phyloP scores from a whole-genome alignment of 2,113 vertebrate species.

The Lucifuga dentata region DNA sequence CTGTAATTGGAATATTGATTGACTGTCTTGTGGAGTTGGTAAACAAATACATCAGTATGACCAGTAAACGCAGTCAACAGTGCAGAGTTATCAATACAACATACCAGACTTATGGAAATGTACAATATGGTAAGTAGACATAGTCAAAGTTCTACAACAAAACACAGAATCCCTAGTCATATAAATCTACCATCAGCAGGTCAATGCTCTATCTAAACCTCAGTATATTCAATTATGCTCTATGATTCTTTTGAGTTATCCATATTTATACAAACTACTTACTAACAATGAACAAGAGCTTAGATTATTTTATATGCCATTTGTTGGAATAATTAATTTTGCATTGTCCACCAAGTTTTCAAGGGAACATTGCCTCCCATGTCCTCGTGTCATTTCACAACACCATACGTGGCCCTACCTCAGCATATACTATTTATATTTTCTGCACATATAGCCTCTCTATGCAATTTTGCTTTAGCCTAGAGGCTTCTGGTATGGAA shows the following conservation, averaged over 20 bases:
- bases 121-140: constrained; percentile 46
- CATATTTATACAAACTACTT: constrained; percentile 7
- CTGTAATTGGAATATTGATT: constrained; percentile 78
- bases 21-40: constrained; percentile 55
- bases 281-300: constrained; percentile 25
- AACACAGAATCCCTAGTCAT: no score
- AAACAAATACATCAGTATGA: constrained; percentile 74
- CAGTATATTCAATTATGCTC: constrained; percentile 44
- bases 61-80: constrained; percentile 62
- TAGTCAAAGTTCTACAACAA: background rate
- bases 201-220: constrained; percentile 44
- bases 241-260: constrained; percentile 35
- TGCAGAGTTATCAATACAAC: constrained; percentile 37
- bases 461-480: constrained; percentile 48
- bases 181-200: constrained; percentile 46
- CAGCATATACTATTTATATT: constrained; percentile 80
- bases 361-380: constrained; percentile 44
- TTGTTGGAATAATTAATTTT: constrained; percentile 51
- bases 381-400: constrained; percentile 43
- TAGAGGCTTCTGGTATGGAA: constrained; percentile 42
- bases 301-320: constrained; percentile 20
- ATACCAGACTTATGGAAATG: constrained; percentile 65
- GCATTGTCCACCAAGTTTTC: constrained; percentile 61
- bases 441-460: constrained; percentile 60
- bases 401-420: constrained; percentile 65